Evolutionary conservation across 1,140 invertebrate genomes (phyloP).

Genomic region (Doryteuthis pealeii): DNA sequence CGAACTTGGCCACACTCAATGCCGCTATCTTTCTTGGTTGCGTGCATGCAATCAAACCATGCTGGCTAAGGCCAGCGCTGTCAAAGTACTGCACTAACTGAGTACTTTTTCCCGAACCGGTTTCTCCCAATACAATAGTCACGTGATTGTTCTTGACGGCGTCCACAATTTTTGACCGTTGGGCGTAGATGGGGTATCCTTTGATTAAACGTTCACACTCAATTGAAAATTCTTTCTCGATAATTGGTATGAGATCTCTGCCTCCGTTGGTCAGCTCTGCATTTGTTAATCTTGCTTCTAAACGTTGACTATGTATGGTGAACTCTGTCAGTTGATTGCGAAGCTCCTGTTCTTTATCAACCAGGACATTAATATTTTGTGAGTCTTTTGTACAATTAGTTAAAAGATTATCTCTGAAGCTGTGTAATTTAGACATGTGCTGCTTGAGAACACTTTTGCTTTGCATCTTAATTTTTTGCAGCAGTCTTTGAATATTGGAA

Average conservation of each 20-base stretch:
- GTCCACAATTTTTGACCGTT: slow-evolving; percentile 40
- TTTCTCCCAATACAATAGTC: slow-evolving; percentile 88
- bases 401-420: too few species aligned
- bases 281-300: slow-evolving; percentile 23
- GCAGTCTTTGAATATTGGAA: too few species aligned
- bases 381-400: too few species aligned
- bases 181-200: slow-evolving; percentile 51
- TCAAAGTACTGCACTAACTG: slow-evolving; percentile 53
- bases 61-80: slow-evolving; percentile 59
- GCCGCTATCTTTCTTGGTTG: slow-evolving; percentile 58
- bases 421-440: too few species aligned
- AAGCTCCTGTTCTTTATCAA: slow-evolving; percentile 41
- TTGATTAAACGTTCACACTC: slow-evolving; percentile 38
- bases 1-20: slow-evolving; percentile 47
- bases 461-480: too few species aligned
- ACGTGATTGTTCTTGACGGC: slow-evolving; percentile 43
- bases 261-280: slow-evolving; percentile 14
- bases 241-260: slow-evolving; percentile 24
- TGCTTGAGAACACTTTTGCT: too few species aligned
- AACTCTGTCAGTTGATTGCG: slow-evolving; percentile 37
- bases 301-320: slow-evolving; percentile 16
- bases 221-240: slow-evolving; percentile 34
- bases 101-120: slow-evolving; percentile 81
- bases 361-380: background rate
- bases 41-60: slow-evolving; percentile 75